phyloP scores from a whole-genome alignment of 2,888 invertebrate genomes.

The Minunthozetes semirufus region DNA sequence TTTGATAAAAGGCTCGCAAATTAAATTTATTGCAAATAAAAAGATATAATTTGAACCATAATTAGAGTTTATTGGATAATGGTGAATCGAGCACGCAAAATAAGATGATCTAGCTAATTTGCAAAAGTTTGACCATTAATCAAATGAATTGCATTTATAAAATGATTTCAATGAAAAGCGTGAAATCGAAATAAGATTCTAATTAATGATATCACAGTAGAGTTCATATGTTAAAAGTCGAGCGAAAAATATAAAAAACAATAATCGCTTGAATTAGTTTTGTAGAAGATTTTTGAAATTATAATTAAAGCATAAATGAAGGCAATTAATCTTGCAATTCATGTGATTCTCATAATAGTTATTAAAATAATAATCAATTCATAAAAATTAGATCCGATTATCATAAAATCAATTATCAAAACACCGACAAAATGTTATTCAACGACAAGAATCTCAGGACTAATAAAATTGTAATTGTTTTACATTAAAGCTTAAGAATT shows the following conservation, averaged over 20 bases:
- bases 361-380: neutral
- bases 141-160: no score
- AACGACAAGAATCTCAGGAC: no score
- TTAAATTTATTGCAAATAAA: no score
- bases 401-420: neutral
- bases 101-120: no score
- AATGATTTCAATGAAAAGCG: neutral
- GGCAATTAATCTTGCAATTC: neutral
- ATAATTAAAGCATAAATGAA: neutral
- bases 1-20: no score
- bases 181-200: slow-evolving; percentile 1
- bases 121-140: no score
- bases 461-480: no score
- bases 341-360: neutral
- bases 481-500: no score
- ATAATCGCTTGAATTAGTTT: neutral
- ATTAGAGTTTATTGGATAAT: no score
- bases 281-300: neutral
- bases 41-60: no score
- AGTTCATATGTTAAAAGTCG: slow-evolving; percentile 6
- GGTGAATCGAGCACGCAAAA: no score
- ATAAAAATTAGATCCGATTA: neutral
- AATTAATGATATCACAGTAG: neutral
- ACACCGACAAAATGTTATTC: neutral
- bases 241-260: neutral